Percentiles rank a stretch among this genome's conserved stretches.
Conservation (phyloP, 2,797 vertebrate genomes). For the Sebastes minor region DNA sequence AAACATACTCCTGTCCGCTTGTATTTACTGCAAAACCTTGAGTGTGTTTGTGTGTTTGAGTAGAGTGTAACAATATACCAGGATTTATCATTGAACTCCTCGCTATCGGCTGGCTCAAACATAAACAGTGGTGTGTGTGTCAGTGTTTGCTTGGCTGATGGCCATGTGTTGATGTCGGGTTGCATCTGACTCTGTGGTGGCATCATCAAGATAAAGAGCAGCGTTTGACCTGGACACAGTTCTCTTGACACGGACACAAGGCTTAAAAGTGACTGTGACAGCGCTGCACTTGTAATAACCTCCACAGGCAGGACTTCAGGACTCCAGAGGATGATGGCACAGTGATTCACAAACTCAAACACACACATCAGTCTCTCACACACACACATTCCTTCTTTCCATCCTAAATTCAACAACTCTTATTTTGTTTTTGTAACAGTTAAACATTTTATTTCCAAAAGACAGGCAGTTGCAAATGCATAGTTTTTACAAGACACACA, state of each 20-base stretch:
- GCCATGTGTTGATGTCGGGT: slow-evolving; percentile 40
- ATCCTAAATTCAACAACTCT: background rate
- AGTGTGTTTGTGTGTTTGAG: background rate
- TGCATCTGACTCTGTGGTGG: slow-evolving; percentile 24
- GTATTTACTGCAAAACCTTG: background rate
- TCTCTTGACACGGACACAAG: slow-evolving; percentile 5
- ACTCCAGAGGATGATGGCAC: slow-evolving; percentile 27
- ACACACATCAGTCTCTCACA: background rate
- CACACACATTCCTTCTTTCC: background rate
- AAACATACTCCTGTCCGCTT: background rate
- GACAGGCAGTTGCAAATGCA: slow-evolving; percentile 20
- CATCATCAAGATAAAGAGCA: slow-evolving; percentile 43
- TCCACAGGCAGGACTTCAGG: slow-evolving; percentile 43
- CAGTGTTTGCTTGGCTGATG: slow-evolving; percentile 16
- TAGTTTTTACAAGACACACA: slow-evolving; percentile 18
- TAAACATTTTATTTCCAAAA: slow-evolving; percentile 69
- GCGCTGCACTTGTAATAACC: slow-evolving; percentile 37
- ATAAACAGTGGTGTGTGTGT: background rate
- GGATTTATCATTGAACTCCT: background rate
- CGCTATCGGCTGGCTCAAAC: background rate
- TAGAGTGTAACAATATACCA: background rate
- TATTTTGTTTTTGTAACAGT: background rate
- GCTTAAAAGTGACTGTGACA: slow-evolving; percentile 25
- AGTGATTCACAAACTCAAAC: slow-evolving; percentile 37
- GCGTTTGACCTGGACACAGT: slow-evolving; percentile 41